Evolutionary conservation across 2,888 invertebrate species (phyloP).

Genomic region (Agonopterix alstromeriana): DNA sequence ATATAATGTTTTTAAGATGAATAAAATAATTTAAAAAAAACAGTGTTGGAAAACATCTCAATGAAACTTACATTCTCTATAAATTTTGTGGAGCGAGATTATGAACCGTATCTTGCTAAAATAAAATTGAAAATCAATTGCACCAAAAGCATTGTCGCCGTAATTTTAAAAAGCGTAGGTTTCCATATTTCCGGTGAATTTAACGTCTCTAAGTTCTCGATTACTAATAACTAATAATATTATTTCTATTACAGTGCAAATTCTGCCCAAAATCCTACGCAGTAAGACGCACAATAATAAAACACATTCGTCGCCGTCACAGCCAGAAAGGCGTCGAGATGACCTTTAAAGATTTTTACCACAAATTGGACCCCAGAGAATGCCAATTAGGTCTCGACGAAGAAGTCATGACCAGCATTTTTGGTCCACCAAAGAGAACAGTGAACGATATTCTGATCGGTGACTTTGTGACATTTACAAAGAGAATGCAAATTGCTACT

Average conservation of each 20-base stretch:
- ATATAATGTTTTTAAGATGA: too few species aligned
- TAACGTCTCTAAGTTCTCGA: too few species aligned
- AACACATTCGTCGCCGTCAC: conserved; percentile 66
- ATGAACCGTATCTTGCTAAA: too few species aligned
- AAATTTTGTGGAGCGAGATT: too few species aligned
- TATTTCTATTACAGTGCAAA: conserved; percentile 55
- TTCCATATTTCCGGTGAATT: too few species aligned
- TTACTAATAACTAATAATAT: too few species aligned
- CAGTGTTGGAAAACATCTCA: too few species aligned
- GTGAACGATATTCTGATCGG: conserved; percentile 29
- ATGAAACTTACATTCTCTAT: too few species aligned
- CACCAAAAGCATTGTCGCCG: too few species aligned
- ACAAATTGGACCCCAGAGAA: conserved; percentile 52
- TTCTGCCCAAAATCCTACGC: conserved; percentile 67
- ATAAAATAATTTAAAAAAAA: too few species aligned
- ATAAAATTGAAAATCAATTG: too few species aligned
- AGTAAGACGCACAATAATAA: conserved; percentile 58
- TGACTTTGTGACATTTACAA: conserved; percentile 37
- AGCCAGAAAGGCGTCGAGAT: conserved; percentile 34
- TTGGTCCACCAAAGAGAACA: conserved; percentile 47
- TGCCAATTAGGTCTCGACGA: conserved; percentile 56
- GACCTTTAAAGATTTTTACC: conserved; percentile 42
- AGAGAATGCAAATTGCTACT: conserved; percentile 6
- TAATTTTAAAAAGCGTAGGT: too few species aligned
- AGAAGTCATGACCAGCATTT: conserved; percentile 49